Base-by-base conservation (phyloP, 2,888 invertebrate species). In the Gnatocerus cornutus region DNA sequence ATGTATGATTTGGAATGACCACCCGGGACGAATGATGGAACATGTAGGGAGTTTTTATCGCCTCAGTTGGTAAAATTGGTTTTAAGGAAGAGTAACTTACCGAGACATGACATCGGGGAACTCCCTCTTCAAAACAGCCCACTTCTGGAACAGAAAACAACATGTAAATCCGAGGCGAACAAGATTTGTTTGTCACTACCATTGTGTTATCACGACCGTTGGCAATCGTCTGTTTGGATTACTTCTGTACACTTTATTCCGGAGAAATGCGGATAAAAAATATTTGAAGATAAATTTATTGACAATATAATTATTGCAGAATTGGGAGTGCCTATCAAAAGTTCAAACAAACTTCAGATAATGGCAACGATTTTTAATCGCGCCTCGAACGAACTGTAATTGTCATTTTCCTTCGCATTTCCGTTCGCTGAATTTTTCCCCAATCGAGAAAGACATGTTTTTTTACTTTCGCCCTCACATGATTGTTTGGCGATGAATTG, bases 401-500 rank as follows among this genome's bases (percentile, higher is more conserved):
- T 82, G 83, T 81, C 83, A 80, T 82, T 83, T 83, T 81, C 83
- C 83, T 83, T 82, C 78, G 79, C 80, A 83, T 83, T 83, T 84
- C 83, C 84, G 81, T 77, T 74, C 72, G 74, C 33, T 74, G 77
- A 76, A 71, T 79, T 82, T 83, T 82, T 78, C 71, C 74, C 77
- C 80, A 79, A 80, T 82, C 78, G 77, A 80, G 81, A 81, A 83
- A 82, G 82, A 83, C 83, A 83, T 83, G 80, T 77, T 77, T 77
- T 78, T 78, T 77, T 77, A 76, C 73, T 72, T 74, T 59, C 70
- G 69, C 73, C 70, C 74, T 77, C 75, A 58, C 77, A 78, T 78
- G 83, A 82, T 83, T 83, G 83, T 83, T 83, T 81, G 81, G 79
- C 80, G 82, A 81, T 79, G 80, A 77, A 73, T 79, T 76, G 80